phyloP scores from a whole-genome alignment of 53 echinoderm and acorn worm species.

The Zoroaster sp. region DNA sequence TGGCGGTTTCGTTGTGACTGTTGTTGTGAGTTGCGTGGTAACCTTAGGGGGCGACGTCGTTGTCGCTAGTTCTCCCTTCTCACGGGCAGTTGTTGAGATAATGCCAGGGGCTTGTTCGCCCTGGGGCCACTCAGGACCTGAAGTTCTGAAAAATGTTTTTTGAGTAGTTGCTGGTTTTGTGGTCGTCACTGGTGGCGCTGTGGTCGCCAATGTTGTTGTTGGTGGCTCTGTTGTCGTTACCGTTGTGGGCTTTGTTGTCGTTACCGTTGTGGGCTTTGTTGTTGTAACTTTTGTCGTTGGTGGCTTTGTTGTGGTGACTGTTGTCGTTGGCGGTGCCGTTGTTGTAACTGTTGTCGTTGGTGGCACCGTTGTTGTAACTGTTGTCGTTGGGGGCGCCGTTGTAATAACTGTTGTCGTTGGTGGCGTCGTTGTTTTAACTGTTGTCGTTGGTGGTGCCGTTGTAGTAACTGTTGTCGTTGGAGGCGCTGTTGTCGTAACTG shows the following conservation, averaged over 20 bases:
- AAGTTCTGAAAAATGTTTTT: neutral
- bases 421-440: neutral
- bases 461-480: conserved; percentile 30
- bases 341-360: conserved; percentile 48
- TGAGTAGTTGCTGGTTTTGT: neutral
- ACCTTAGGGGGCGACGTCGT: neutral
- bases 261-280: neutral
- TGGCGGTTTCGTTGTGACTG: neutral
- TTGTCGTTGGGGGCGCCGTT: conserved; percentile 35
- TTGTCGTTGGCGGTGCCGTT: conserved; percentile 25
- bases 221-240: conserved; percentile 15
- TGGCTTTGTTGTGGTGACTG: conserved; percentile 22
- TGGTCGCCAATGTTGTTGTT: neutral
- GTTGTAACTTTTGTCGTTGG: conserved; percentile 38
- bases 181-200: neutral
- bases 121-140: conserved; percentile 9
- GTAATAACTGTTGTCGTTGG: conserved; percentile 4
- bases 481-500: conserved; percentile 14
- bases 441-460: conserved; percentile 36
- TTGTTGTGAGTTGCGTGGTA: conserved; percentile 9
- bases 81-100: conserved; percentile 13
- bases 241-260: neutral
- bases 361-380: conserved; percentile 22
- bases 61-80: neutral
- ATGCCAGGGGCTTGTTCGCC: conserved; percentile 7